Percentiles rank a stretch among this genome's conserved stretches.
Conservation (phyloP, 2,888 invertebrate genomes). For the Tinea trinotella region DNA sequence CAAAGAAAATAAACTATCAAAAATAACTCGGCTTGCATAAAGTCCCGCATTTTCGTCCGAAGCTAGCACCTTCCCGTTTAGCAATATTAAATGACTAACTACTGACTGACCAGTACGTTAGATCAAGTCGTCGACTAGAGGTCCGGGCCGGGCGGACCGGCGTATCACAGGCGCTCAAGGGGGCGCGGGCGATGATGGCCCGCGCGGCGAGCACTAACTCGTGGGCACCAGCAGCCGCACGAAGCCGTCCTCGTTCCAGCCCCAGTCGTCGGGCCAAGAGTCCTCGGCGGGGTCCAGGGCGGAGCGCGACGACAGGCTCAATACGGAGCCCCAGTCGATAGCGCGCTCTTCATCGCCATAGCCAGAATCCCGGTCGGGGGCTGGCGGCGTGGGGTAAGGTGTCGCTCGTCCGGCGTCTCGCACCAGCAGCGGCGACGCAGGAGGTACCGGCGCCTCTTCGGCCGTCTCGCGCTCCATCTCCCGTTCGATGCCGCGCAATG, state of each 20-base stretch:
- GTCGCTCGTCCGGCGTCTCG: constrained; percentile 79
- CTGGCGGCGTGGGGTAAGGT: constrained; percentile 74
- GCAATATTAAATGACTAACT: constrained; percentile 68
- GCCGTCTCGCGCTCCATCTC: constrained; percentile 85
- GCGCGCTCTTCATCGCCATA: constrained; percentile 85
- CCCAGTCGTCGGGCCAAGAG: constrained; percentile 77
- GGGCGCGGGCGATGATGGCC: constrained; percentile 54
- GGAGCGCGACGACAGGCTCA: constrained; percentile 88
- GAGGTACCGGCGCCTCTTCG: constrained; percentile 71
- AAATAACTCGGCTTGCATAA: constrained; percentile 70
- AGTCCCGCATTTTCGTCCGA: constrained; percentile 71
- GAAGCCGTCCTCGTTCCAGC: constrained; percentile 78
- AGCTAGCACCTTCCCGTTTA: constrained; percentile 72
- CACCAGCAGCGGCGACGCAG: constrained; percentile 60
- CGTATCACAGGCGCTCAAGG: constrained; percentile 62
- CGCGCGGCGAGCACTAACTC: constrained; percentile 73
- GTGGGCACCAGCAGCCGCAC: constrained; percentile 81
- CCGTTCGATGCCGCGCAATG: constrained; percentile 87
- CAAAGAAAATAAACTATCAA: constrained; percentile 70
- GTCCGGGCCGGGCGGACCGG: constrained; percentile 39
- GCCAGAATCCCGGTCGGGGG: constrained; percentile 80
- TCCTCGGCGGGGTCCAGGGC: constrained; percentile 89
- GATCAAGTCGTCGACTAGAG: constrained; percentile 44
- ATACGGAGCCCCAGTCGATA: constrained; percentile 93
- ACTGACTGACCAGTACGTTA: constrained; percentile 41